phyloP scores from a whole-genome alignment of 2,113 vertebrate genomes.

The Mugil cephalus region DNA sequence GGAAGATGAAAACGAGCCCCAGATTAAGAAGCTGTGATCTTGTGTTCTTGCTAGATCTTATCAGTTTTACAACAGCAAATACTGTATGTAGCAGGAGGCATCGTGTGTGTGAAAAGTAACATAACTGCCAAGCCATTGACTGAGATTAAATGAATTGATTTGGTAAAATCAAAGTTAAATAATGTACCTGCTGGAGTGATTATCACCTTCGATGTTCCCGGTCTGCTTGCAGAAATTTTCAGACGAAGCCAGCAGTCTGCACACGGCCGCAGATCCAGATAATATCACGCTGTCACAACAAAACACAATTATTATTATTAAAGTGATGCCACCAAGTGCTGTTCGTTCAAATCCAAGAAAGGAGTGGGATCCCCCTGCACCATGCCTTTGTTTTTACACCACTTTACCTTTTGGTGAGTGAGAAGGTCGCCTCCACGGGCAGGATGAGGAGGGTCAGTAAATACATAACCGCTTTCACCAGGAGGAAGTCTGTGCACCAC shows the following conservation, averaged over 20 bases:
- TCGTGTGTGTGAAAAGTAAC: neutral
- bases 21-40: neutral
- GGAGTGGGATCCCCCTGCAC: neutral
- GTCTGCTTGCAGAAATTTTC: slow-evolving; percentile 9
- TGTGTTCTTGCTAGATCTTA: neutral
- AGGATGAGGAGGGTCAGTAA: slow-evolving; percentile 83
- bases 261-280: neutral
- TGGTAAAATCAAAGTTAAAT: too few species aligned
- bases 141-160: neutral
- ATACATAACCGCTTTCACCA: slow-evolving; percentile 76
- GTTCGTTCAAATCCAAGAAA: neutral
- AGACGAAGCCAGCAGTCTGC: neutral
- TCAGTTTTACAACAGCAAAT: too few species aligned
- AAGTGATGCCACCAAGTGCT: neutral
- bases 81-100: too few species aligned
- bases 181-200: slow-evolving; percentile 14
- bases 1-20: neutral
- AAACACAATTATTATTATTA: neutral
- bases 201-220: neutral
- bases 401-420: slow-evolving; percentile 79
- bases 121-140: neutral
- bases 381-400: neutral
- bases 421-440: slow-evolving; percentile 80
- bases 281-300: slow-evolving; percentile 12
- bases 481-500: slow-evolving; percentile 68